A percentile compares a stretch with the other conserved stretches of the same genome.
Evolutionary conservation across 1,140 invertebrate genomes (phyloP).

Genomic region (Scaptomyza montana): DNA sequence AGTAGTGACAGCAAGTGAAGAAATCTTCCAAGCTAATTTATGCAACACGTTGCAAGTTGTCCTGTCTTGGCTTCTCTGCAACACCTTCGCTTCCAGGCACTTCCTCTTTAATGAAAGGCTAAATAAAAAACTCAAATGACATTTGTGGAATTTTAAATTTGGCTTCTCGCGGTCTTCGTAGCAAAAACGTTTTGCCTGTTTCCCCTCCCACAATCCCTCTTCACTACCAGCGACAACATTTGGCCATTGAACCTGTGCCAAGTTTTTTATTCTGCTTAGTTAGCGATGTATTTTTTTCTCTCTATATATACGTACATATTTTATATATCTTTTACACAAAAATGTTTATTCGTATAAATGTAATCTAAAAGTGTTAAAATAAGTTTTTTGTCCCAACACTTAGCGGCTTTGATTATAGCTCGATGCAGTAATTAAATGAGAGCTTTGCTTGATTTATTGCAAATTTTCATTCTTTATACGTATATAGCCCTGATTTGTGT

Average conservation of each 20-base stretch:
- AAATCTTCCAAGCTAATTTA: slow-evolving; percentile 56
- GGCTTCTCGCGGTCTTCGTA: slow-evolving; percentile 27
- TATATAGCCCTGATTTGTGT: background rate
- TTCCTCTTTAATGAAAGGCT: slow-evolving; percentile 59
- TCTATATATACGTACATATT: background rate
- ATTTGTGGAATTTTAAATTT: slow-evolving; percentile 79
- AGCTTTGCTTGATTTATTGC: slow-evolving; percentile 35
- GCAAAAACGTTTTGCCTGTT: too few relatives aligned
- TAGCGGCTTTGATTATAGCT: slow-evolving; percentile 58
- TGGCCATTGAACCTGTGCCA: slow-evolving; percentile 76
- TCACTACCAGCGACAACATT: slow-evolving; percentile 10
- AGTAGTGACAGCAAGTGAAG: slow-evolving; percentile 27
- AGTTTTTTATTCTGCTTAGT: slow-evolving; percentile 57
- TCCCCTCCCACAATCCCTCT: background rate
- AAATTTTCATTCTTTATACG: background rate
- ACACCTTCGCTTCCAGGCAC: slow-evolving; percentile 18
- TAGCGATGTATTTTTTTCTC: slow-evolving; percentile 12
- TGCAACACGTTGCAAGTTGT: slow-evolving; percentile 70
- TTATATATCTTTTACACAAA: slow-evolving; percentile 7
- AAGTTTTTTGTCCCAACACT: slow-evolving; percentile 56
- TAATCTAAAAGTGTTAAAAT: slow-evolving; percentile 58
- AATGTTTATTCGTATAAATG: slow-evolving; percentile 11
- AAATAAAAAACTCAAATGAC: slow-evolving; percentile 68
- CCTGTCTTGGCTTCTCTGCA: slow-evolving; percentile 40
- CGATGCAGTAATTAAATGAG: slow-evolving; percentile 53